Evolutionary conservation across 1,140 invertebrate genomes (phyloP).

Genomic region (Chrysomallon squamiferum): DNA sequence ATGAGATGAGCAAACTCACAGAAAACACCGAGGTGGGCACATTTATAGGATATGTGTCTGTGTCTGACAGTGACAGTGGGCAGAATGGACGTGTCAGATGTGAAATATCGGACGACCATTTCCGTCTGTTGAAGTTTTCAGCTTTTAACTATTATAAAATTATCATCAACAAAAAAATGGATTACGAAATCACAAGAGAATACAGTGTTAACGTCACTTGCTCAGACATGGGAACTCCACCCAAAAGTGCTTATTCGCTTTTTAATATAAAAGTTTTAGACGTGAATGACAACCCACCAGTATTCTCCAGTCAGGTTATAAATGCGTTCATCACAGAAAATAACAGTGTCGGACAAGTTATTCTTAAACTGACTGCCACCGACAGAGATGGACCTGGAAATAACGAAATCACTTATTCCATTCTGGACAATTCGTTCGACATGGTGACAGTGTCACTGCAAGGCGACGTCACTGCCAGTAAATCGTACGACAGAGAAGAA

Average conservation of each 20-base stretch:
- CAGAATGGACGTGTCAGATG: constrained; percentile 48
- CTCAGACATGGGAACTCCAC: constrained; percentile 74
- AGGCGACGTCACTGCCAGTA: constrained; percentile 31
- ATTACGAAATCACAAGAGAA: constrained; percentile 38
- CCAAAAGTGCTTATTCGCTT: constrained; percentile 78
- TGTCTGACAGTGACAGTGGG: constrained; percentile 52
- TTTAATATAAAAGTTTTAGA: constrained; percentile 91
- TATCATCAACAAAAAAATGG: constrained; percentile 25
- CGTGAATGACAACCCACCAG: constrained; percentile 93
- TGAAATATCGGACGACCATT: constrained; percentile 36
- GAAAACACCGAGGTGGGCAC: constrained; percentile 42
- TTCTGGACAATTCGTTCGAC: constrained; percentile 62
- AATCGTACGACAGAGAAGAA: constrained; percentile 40
- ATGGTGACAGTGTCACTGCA: constrained; percentile 24
- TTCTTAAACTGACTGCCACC: constrained; percentile 52
- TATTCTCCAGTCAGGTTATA: constrained; percentile 92
- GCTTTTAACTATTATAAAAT: constrained; percentile 33
- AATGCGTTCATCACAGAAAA: constrained; percentile 68
- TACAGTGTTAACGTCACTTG: constrained; percentile 62
- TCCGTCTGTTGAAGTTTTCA: constrained; percentile 35
- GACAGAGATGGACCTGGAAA: constrained; percentile 25
- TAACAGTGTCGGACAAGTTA: not conserved
- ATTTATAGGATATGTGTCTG: constrained; percentile 53
- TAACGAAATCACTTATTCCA: constrained; percentile 15
- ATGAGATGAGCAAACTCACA: constrained; percentile 37